Evolutionary conservation across 2,888 invertebrate genomes (phyloP).

Genomic region (Drosophila kuntzei): DNA sequence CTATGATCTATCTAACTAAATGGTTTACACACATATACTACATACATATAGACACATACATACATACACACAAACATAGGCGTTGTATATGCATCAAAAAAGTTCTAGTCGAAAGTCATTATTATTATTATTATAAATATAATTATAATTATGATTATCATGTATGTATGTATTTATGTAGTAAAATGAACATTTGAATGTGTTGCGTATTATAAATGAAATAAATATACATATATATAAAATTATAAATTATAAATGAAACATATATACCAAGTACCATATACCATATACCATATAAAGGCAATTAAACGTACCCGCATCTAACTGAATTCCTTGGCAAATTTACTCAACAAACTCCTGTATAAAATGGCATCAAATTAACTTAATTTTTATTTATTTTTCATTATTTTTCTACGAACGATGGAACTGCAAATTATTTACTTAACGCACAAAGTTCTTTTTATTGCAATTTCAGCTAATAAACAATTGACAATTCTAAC

Average conservation of each 20-base stretch:
- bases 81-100: conserved; percentile 25
- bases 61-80: conserved; percentile 30
- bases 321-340: conserved; percentile 12
- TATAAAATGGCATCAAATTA: conserved; percentile 10
- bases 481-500: conserved; percentile 35
- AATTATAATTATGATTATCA: conserved; percentile 58
- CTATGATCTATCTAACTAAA: conserved; percentile 35
- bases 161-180: conserved; percentile 79
- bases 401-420: conserved; percentile 1
- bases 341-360: conserved; percentile 7
- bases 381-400: background rate
- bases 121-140: conserved; percentile 56
- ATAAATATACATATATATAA: conserved; percentile 47
- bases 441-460: conserved; percentile 42
- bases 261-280: conserved; percentile 23
- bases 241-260: conserved; percentile 23
- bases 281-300: conserved; percentile 42
- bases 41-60: conserved; percentile 20
- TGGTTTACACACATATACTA: conserved; percentile 24
- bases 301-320: conserved; percentile 27
- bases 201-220: conserved; percentile 72
- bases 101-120: conserved; percentile 53
- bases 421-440: background rate
- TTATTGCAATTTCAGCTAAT: conserved; percentile 24
- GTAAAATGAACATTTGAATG: conserved; percentile 73